phyloP scores from a whole-genome alignment of 2,113 vertebrate genomes.

The Labrus mixtus region DNA sequence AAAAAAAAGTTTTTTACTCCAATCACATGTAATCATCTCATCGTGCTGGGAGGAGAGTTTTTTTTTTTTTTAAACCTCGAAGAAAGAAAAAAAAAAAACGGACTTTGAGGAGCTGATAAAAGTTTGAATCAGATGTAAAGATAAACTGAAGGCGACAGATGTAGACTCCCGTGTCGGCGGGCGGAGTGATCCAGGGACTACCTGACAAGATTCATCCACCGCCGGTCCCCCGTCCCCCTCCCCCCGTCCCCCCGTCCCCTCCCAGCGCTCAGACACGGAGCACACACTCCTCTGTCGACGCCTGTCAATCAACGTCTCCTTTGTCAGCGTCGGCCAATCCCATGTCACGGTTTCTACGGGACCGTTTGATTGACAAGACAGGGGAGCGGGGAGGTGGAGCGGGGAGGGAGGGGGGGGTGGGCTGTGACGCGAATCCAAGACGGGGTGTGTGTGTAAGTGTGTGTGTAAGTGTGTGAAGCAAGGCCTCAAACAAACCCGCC shows the following conservation, averaged over 20 bases:
- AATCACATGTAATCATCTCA: conserved; percentile 17
- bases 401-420: not conserved
- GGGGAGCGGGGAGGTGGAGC: conserved; percentile 12
- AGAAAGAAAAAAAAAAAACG: not conserved
- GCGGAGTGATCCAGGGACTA: conserved; percentile 41
- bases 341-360: conserved; percentile 25
- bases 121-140: conserved; percentile 43
- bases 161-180: conserved; percentile 16
- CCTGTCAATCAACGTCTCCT: conserved; percentile 69
- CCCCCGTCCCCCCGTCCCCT: too few species aligned
- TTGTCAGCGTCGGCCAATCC: conserved; percentile 64
- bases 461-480: conserved; percentile 27
- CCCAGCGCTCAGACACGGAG: conserved; percentile 31
- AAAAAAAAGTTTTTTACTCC: not conserved
- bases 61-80: conserved; percentile 11
- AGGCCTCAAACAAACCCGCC: conserved; percentile 56
- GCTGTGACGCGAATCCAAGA: not conserved
- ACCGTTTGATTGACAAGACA: conserved; percentile 55
- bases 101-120: conserved; percentile 39
- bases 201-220: conserved; percentile 30
- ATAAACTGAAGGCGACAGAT: conserved; percentile 31
- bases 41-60: not conserved
- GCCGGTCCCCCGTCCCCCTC: too few species aligned
- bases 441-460: conserved; percentile 15
- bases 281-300: conserved; percentile 41